Conservation (phyloP, 2,797 vertebrate species). For the Poliocrania exsul region DNA sequence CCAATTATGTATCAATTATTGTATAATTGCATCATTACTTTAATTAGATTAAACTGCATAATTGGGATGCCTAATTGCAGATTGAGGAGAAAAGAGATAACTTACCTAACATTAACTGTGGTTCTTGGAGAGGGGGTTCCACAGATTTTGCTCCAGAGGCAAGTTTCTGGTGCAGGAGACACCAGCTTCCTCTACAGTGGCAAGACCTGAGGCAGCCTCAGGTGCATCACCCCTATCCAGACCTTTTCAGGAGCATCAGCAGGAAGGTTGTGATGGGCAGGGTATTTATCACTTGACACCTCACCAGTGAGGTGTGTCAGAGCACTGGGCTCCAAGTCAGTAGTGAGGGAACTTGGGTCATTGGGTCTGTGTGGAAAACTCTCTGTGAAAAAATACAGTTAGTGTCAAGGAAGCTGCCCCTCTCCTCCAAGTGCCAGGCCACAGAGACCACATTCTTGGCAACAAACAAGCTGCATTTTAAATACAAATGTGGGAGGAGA, state of each 20-base stretch:
- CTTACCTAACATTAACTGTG: background rate
- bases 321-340: background rate
- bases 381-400: background rate
- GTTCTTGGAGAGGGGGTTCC: background rate
- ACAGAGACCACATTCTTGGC: background rate
- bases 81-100: background rate
- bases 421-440: background rate
- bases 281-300: background rate
- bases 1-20: slow-evolving; percentile 78
- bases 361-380: background rate
- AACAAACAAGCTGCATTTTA: background rate
- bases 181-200: background rate
- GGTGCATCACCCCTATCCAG: background rate
- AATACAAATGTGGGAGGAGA: background rate
- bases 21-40: slow-evolving; percentile 79
- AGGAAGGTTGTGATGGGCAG: background rate
- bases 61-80: slow-evolving; percentile 76
- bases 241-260: background rate
- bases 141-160: background rate
- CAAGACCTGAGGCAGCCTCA: background rate
- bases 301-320: background rate
- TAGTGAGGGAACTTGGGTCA: background rate
- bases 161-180: background rate
- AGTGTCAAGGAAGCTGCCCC: background rate
- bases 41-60: slow-evolving; percentile 79